Evolutionary conservation across 2,888 invertebrate species (phyloP), one percentile per base, ranked within the genome.

Genomic region (Nymphalis urticae): DNA sequence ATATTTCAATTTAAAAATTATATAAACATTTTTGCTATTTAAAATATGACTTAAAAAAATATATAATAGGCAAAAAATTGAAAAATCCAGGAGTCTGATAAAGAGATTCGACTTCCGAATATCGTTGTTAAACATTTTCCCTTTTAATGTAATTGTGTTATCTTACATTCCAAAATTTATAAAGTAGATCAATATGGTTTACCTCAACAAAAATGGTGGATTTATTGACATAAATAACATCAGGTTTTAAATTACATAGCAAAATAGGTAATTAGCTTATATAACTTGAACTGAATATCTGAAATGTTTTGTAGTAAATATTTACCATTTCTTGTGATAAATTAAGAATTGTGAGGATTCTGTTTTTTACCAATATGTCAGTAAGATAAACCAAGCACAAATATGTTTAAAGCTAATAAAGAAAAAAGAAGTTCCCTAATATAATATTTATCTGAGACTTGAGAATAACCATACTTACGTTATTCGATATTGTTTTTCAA

Each of bases 401-500:
- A 48, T 27, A 56, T 60, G 6, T 66, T 10, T 24, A 32, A 51
- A 21, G 10, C 21, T 19, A 51, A 51, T 61, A 1, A 8, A 21
- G n/a, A 53, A 19, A 51, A 53, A 48, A 7, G 56, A 48, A 32
- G n/a, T 48, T 21, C 54, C 54, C 54, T 56, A 24, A 50, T 58
- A 59, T 62, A 36, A 21, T 42, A 17, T 47, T 61, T 42, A n/a
- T 17, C 53, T 53, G 16, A 58, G 17, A 42, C 16, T 13, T 48
- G 42, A 59, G 48, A 64, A 48, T 61, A 62, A 70, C 66, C 53
- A 65, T 71, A 72, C 59, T 70, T 48, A 74, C 69, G 66, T 72
- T 66, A 68, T 63, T 69, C 70, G 72, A 66, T 73, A 81, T 89
- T 88, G 78, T 88, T 85, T 88, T 89, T 90, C 90, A 90, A 90